Conservation (phyloP, 1,140 invertebrate species). For the Drosophila saltans region DNA sequence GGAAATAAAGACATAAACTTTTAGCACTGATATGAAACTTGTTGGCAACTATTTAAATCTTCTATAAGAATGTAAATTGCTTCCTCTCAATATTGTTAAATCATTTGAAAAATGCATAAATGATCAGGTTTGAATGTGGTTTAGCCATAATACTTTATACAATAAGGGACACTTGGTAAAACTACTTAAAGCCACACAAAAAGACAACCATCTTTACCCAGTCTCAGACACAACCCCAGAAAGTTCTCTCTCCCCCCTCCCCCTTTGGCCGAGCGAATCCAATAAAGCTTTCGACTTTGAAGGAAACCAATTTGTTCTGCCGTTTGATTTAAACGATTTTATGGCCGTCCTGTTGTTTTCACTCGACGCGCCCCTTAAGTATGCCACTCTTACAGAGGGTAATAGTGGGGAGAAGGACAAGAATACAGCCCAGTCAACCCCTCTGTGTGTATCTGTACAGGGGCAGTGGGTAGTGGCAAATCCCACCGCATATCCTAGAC, state of each 20-base stretch:
- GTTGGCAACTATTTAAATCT: too few species aligned
- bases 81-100: too few species aligned
- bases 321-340: slow-evolving; percentile 82
- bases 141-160: neutral
- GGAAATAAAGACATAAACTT: too few species aligned
- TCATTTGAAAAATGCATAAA: neutral
- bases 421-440: neutral
- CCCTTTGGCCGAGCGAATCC: slow-evolving; percentile 1
- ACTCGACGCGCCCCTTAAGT: slow-evolving; percentile 78
- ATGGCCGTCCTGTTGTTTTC: slow-evolving; percentile 79
- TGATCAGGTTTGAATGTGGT: neutral
- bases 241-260: neutral
- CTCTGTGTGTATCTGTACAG: neutral
- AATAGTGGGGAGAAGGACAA: neutral
- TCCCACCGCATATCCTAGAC: slow-evolving; percentile 4
- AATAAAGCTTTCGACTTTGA: slow-evolving; percentile 77
- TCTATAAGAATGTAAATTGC: too few species aligned
- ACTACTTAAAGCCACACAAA: slow-evolving; percentile 6
- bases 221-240: neutral
- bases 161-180: slow-evolving; percentile 16
- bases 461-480: slow-evolving; percentile 3
- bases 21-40: too few species aligned
- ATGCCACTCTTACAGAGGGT: slow-evolving; percentile 62
- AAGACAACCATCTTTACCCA: slow-evolving; percentile 1
- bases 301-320: slow-evolving; percentile 82